phyloP scores from a whole-genome alignment of 2,797 vertebrate genomes.

The Cephalopachus bancanus region DNA sequence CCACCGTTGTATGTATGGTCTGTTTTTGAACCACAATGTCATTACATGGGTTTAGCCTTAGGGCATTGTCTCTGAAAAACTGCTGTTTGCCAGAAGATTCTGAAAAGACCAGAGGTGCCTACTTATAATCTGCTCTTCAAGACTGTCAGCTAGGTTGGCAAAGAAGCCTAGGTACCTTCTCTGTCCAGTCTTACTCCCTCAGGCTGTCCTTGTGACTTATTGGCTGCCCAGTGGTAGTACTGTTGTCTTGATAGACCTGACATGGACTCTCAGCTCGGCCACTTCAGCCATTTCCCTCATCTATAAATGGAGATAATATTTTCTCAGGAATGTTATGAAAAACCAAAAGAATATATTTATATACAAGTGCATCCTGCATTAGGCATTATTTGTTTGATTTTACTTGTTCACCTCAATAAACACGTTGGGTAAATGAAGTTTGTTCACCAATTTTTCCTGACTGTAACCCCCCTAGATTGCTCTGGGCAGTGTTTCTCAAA shows the following conservation, averaged over 20 bases:
- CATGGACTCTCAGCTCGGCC: neutral
- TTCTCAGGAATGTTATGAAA: neutral
- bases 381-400: neutral
- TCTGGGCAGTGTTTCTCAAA: conserved; percentile 21
- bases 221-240: neutral
- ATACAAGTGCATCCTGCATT: neutral
- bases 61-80: conserved; percentile 16
- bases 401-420: neutral
- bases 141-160: neutral
- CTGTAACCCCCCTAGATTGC: neutral
- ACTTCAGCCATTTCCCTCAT: neutral
- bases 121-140: neutral
- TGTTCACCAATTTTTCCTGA: neutral
- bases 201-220: neutral
- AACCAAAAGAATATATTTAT: neutral
- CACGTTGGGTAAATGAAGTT: neutral
- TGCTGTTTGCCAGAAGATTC: neutral
- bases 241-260: neutral
- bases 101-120: conserved; percentile 5
- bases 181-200: neutral
- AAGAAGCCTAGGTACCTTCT: neutral
- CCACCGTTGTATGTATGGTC: too few relatives aligned
- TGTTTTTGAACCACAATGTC: too few relatives aligned
- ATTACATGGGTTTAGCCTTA: neutral
- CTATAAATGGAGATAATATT: neutral